These are phyloP conservation scores for Caenorhabditis becei DNA, from an alignment of 2,888 invertebrate species.

Conservation along the genomic window DNA sequence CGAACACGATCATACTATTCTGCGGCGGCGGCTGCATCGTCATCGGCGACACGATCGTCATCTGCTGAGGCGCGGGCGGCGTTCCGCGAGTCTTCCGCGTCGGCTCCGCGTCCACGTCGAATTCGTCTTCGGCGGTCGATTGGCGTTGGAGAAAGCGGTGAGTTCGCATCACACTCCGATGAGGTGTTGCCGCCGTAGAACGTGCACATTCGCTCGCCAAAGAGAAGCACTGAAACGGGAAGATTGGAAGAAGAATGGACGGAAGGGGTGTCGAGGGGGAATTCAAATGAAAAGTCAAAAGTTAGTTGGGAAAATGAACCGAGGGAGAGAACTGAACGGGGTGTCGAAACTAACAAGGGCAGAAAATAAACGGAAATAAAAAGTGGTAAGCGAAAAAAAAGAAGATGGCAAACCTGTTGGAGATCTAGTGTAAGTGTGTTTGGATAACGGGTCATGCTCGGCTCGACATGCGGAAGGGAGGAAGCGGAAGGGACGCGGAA, in stretches of 20 bases:
- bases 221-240: slow-evolving; percentile 59
- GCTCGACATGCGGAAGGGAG: slow-evolving; percentile 38
- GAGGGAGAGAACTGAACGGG: slow-evolving; percentile 27
- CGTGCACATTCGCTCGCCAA: slow-evolving; percentile 58
- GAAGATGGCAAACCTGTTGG: slow-evolving; percentile 59
- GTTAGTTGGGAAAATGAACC: slow-evolving; percentile 44
- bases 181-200: slow-evolving; percentile 32
- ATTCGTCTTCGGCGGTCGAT: slow-evolving; percentile 56
- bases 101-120: slow-evolving; percentile 42
- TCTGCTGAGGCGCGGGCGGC: slow-evolving; percentile 15
- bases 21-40: slow-evolving; percentile 26
- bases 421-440: slow-evolving; percentile 47
- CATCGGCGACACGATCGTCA: slow-evolving; percentile 32
- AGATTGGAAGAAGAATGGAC: neutral
- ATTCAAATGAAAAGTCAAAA: slow-evolving; percentile 39
- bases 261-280: neutral
- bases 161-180: slow-evolving; percentile 39
- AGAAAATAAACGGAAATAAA: slow-evolving; percentile 25
- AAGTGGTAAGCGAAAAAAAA: slow-evolving; percentile 41
- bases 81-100: slow-evolving; percentile 19
- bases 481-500: slow-evolving; percentile 15
- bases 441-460: slow-evolving; percentile 40
- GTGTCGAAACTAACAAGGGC: slow-evolving; percentile 15
- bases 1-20: slow-evolving; percentile 59
- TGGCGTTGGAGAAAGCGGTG: slow-evolving; percentile 55